These are phyloP conservation scores for Gordius sp. DNA, from an alignment of 2,888 invertebrate species.

Conservation along the genomic window DNA sequence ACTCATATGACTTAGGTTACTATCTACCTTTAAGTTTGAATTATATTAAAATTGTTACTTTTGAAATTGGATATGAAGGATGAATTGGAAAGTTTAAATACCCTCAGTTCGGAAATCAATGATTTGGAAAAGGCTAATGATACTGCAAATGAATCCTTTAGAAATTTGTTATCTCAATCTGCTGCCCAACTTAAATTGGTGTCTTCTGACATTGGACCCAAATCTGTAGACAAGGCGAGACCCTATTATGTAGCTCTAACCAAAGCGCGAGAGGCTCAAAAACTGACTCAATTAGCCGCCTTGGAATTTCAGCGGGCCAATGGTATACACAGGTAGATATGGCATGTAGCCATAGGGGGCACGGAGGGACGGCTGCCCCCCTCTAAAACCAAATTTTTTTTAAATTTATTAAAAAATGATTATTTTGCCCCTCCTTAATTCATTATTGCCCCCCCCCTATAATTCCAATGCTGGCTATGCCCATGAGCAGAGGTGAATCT, in stretches of 20 bases:
- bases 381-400: no score
- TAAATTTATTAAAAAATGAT: no score
- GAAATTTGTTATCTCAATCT: background rate
- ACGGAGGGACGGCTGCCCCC: no score
- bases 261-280: background rate
- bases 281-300: conserved; percentile 4
- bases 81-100: conserved; percentile 11
- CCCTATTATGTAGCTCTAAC: conserved; percentile 7
- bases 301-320: conserved; percentile 12
- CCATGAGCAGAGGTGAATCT: no score
- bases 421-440: no score
- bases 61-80: no score
- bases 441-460: no score
- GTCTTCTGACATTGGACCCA: background rate
- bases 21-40: no score
- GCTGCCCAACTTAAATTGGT: background rate
- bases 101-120: background rate
- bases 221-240: background rate
- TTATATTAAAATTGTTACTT: no score
- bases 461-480: no score
- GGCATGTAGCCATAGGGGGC: no score
- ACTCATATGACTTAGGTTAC: no score
- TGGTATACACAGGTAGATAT: conserved; percentile 11
- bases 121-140: background rate
- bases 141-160: background rate